Evolutionary conservation across 2,113 vertebrate genomes (phyloP), one percentile per base, ranked within the genome.

Genomic region (Eulacestoma nigropectus): DNA sequence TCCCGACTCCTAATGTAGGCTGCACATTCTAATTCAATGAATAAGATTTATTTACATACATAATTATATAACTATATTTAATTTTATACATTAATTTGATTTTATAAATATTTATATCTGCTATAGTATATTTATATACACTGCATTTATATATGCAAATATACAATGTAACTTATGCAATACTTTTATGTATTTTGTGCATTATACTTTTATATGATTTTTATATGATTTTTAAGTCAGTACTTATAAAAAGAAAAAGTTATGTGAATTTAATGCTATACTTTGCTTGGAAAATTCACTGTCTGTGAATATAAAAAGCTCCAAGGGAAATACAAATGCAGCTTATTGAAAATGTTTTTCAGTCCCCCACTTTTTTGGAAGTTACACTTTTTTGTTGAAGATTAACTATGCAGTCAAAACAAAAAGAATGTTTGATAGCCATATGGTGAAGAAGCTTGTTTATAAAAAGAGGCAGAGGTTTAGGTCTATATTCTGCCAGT

Each of bases 101-200:
- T 95, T 86, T 76, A 93, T 93, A 95, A 95, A 95, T 92, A 90
- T 96, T 96, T 94, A 88, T 94, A 47, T 65, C 67, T 63, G 20
- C 22, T 50, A 83, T 55, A 46, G 22, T 75, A 9, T 73, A 63
- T 94, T 86, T 89, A 72, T 67, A 60, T 76, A 22, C 33, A 17
- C 70, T 62, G 10, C 25, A 27, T 80, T 83, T 87, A 50, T 85
- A 33, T 44, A 82, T 85, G 60, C 76, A 92, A 72, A 88, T 79
- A 76, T 47, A 35, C 10, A 16, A 41, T 79, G 21, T 60, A 72
- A 68, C 33, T 17, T 52, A 35, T 64, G 47, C 25, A 59, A 84
- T 68, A 60, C 55, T 84, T 87, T 57, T 22, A 33, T 46, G 8
- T 50, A 23, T 55, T 81, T 87, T 73, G 3, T 74, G 5, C 44